A percentile compares a stretch with the other conserved stretches of the same genome.
These are phyloP conservation scores for Henricia sp. DNA, from an alignment of 53 echinoderm and acorn worm species.

Conservation along the genomic window DNA sequence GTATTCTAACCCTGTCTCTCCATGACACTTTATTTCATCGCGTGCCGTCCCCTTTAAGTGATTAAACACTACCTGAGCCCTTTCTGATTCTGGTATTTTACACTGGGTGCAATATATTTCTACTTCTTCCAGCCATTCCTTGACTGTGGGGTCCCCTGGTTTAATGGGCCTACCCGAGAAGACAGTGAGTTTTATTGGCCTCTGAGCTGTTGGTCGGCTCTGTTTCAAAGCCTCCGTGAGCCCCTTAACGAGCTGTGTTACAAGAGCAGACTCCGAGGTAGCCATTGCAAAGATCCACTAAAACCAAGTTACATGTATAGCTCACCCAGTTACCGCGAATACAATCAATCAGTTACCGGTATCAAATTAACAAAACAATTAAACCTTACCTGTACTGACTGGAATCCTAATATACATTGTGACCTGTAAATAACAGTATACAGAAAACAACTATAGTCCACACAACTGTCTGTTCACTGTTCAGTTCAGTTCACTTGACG, in stretches of 20 bases:
- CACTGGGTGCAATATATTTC: slow-evolving; percentile 28
- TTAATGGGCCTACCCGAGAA: neutral
- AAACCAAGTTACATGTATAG: neutral
- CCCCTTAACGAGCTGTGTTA: neutral
- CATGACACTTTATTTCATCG: slow-evolving; percentile 25
- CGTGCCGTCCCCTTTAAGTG: slow-evolving; percentile 26
- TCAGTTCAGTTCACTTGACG: too few relatives aligned
- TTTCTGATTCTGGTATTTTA: slow-evolving; percentile 6
- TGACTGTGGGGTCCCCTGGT: too few relatives aligned
- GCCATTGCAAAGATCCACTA: neutral
- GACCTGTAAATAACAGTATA: too few relatives aligned
- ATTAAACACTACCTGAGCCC: slow-evolving; percentile 22
- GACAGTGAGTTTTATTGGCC: neutral
- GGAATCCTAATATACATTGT: too few relatives aligned
- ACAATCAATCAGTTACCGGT: neutral
- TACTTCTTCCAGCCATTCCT: slow-evolving; percentile 35
- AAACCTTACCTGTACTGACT: neutral
- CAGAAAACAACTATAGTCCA: too few relatives aligned
- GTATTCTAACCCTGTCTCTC: neutral
- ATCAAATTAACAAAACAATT: neutral
- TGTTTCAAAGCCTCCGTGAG: neutral
- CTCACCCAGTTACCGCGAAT: neutral
- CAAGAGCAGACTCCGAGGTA: neutral
- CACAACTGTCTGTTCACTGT: too few relatives aligned
- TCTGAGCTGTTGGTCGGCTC: neutral